Percentiles rank a stretch among this genome's conserved stretches.
Evolutionary conservation across 2,113 vertebrate species (phyloP).

Genomic region (Felis catus): DNA sequence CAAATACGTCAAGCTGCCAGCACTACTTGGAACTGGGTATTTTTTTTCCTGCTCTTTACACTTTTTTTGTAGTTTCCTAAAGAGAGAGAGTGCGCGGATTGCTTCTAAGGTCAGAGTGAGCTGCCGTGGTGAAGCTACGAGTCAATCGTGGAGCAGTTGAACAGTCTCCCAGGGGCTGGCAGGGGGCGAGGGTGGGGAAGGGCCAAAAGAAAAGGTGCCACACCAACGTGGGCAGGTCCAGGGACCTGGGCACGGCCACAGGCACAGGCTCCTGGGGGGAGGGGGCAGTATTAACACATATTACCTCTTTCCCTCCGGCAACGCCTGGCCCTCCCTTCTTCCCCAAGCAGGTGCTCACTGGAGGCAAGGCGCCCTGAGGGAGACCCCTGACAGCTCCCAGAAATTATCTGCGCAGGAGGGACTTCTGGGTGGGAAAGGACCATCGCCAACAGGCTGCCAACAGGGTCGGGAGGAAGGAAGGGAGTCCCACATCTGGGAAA

Average conservation of each 20-base stretch:
- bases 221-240: not conserved
- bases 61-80: not conserved
- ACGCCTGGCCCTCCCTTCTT: no score
- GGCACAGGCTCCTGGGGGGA: not conserved
- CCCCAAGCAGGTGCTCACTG: not conserved
- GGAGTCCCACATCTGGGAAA: not conserved
- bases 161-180: no score
- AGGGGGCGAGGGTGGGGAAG: not conserved
- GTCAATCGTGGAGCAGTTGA: not conserved
- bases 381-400: not conserved
- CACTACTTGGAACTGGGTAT: not conserved
- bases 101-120: not conserved
- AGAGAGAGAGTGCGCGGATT: not conserved
- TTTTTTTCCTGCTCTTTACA: not conserved
- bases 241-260: not conserved
- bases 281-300: not conserved
- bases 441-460: not conserved
- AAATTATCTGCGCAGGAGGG: not conserved
- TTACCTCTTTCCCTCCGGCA: not conserved
- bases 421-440: not conserved
- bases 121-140: fast-evolving
- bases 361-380: not conserved
- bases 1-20: not conserved
- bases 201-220: not conserved
- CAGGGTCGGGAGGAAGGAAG: fast-evolving